phyloP scores from a whole-genome alignment of 1,140 invertebrate genomes.

The Cyclargus thomasi region DNA sequence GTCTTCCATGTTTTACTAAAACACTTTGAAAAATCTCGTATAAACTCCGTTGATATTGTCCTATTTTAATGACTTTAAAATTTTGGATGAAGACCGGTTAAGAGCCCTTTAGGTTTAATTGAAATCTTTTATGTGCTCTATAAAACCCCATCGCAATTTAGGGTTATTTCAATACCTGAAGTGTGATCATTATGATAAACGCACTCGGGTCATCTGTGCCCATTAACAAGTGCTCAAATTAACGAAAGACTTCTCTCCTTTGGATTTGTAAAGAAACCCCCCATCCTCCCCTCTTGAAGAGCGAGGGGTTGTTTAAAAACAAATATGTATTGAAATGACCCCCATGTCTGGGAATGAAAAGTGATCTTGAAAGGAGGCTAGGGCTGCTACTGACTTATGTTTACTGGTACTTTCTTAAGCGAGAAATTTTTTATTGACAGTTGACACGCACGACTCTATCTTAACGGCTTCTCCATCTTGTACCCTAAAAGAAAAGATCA shows the following conservation, averaged over 20 bases:
- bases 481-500: too few species aligned
- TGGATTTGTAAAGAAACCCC: slow-evolving; percentile 18
- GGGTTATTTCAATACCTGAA: not conserved
- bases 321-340: slow-evolving; percentile 27
- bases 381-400: not conserved
- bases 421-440: too few species aligned
- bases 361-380: slow-evolving; percentile 23
- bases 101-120: too few species aligned
- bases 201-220: not conserved
- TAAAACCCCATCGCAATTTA: not conserved
- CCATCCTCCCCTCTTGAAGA: not conserved
- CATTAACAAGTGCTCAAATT: slow-evolving; percentile 15
- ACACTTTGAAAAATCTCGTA: too few species aligned
- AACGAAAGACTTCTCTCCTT: slow-evolving; percentile 11
- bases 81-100: too few species aligned
- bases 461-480: too few species aligned
- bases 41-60: too few species aligned
- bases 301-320: slow-evolving; percentile 27
- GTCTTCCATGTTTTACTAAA: too few species aligned
- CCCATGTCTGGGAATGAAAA: slow-evolving; percentile 22
- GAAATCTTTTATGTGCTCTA: too few species aligned
- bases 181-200: not conserved
- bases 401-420: too few species aligned
- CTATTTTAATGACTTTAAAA: too few species aligned
- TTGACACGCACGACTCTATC: too few species aligned